Percentiles rank a stretch among this genome's conserved stretches.
Evolutionary conservation across 2,888 invertebrate species (phyloP).

Genomic region (Phaedon cochleariae): DNA sequence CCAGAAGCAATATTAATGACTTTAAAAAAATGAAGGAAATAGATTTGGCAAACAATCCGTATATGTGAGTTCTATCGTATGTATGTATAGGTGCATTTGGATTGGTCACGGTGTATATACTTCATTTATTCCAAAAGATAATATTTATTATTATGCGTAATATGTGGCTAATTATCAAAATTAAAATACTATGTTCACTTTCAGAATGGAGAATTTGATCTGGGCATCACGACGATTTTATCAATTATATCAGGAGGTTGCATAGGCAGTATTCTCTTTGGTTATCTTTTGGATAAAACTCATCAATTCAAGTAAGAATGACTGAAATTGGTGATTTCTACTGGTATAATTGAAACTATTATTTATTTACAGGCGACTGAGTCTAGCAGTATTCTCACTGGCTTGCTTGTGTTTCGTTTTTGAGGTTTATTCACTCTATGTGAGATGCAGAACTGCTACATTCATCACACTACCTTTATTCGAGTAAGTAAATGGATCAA

Average conservation of each 20-base stretch:
- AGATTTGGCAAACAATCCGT: too few relatives aligned
- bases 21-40: too few relatives aligned
- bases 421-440: constrained; percentile 27
- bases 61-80: too few relatives aligned
- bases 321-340: constrained; percentile 34
- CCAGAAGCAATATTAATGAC: too few relatives aligned
- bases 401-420: constrained; percentile 34
- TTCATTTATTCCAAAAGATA: too few relatives aligned
- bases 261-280: constrained; percentile 87
- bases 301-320: constrained; percentile 80
- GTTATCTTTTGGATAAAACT: constrained; percentile 82
- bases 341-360: not conserved
- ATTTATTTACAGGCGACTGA: constrained; percentile 32
- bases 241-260: constrained; percentile 87
- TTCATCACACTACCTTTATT: constrained; percentile 47
- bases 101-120: too few relatives aligned
- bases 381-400: constrained; percentile 32
- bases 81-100: too few relatives aligned
- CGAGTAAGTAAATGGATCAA: constrained; percentile 45
- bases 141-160: too few relatives aligned
- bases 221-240: constrained; percentile 87
- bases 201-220: constrained; percentile 74
- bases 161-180: too few relatives aligned
- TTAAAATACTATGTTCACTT: constrained; percentile 49
- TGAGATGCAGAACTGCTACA: constrained; percentile 36